Base-by-base conservation (phyloP, 2,113 vertebrate genomes). In the Arizona elegans region DNA sequence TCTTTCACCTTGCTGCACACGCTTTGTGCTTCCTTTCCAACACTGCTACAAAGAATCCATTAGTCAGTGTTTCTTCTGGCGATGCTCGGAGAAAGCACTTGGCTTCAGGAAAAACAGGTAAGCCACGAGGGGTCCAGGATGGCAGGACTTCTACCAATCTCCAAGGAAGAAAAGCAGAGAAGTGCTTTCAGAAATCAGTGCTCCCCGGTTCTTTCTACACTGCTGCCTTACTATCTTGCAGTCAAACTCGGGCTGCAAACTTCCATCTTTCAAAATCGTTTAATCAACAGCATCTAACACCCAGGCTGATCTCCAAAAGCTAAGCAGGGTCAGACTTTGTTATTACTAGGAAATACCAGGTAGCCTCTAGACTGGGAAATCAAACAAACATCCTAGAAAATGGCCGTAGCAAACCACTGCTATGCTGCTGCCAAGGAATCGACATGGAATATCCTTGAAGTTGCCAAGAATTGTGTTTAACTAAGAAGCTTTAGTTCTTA, bases 11-110 rank as follows among this genome's bases (percentile, higher is more conserved):
- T 65, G 50, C 1, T 52, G 88, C 70, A n/a, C 2, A 19, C n/a
- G 90, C 92, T 15, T 11, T 17, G 8, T 5, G 0, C 3, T 0
- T 10, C 0, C 97, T 97, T 95, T 99, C 98, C 95, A 99, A 96
- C 88, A 99, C 94, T 0, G 99, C 99, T 56, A 99, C 96, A 0
- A 99, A 99, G 97, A 99, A 99, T 55, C 99, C 99, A 0, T 98
- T 98, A 0, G 99, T 99, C 91, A 98, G 97, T 0, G 98, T 99
- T 85, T 97, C 97, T 0, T 96, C 53, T 0, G 97, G 96, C 52
- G 98, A 98, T n/a, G 99, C 99, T 0, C 99, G 98, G 88, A 99
- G 97, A 96, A 99, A 99, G 91, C 95, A 92, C 53, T 97, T 95
- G 0, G 97, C 97, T 62, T 98, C 98, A 0, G 96, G 93, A 54